These are phyloP conservation scores for Agrilus planipennis DNA, from an alignment of 1,140 invertebrate species.

Conservation along the genomic window DNA sequence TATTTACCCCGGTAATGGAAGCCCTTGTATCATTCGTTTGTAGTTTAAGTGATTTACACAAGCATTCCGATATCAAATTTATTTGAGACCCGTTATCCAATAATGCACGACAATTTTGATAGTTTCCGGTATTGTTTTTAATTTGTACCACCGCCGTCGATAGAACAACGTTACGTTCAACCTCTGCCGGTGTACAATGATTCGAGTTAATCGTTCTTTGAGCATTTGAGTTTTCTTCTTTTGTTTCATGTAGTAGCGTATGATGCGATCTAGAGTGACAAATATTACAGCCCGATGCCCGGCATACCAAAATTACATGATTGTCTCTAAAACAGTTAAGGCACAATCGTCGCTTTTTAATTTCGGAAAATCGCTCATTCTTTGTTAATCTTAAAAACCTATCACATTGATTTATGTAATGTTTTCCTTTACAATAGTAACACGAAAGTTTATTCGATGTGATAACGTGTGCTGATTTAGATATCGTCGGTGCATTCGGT, in stretches of 20 bases:
- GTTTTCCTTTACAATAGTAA: conserved; percentile 13
- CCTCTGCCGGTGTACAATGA: neutral
- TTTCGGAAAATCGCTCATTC: conserved; percentile 11
- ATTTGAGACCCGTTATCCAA: conserved; percentile 8
- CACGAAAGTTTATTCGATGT: conserved; percentile 6
- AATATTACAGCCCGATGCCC: conserved; percentile 6
- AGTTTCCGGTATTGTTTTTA: conserved; percentile 5
- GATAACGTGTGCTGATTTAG: conserved; percentile 1
- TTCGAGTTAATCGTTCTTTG: neutral
- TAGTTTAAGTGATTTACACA: conserved; percentile 6
- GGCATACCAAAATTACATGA: conserved; percentile 14
- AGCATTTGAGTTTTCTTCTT: neutral
- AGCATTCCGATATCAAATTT: conserved; percentile 8
- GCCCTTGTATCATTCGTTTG: neutral
- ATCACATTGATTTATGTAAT: conserved; percentile 17
- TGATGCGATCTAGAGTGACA: conserved; percentile 16
- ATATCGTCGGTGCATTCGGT: conserved; percentile 7
- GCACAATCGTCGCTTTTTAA: conserved; percentile 16
- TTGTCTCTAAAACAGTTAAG: conserved; percentile 17
- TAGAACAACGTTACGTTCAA: conserved; percentile 1
- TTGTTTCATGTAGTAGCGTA: conserved; percentile 7
- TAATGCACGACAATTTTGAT: conserved; percentile 1
- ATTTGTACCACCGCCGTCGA: conserved; percentile 5
- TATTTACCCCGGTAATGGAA: neutral
- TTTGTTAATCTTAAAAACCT: conserved; percentile 16